Base-by-base conservation (phyloP, 2,797 vertebrate species). In the Anomalospiza imberbis region DNA sequence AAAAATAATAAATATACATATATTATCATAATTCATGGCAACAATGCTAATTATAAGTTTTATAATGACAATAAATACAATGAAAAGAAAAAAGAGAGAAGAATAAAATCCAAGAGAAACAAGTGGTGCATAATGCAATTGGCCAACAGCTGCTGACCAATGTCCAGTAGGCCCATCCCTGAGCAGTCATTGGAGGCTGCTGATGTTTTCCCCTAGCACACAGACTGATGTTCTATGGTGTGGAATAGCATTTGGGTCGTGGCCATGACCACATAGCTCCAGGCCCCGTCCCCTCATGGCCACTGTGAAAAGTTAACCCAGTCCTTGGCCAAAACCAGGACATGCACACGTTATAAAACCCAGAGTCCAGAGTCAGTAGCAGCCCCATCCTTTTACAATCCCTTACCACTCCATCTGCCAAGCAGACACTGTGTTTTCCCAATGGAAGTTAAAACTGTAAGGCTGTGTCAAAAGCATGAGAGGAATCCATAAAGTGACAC, bases 401-500 rank as follows among this genome's bases (percentile, higher is more conserved):
- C 28, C 15, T 63, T 5, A 1, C 14, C 16, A 28, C 28, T 74
- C 45, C 38, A n/a, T 58, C 62, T 95, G 66, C 79, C 90, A 94
- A 84, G 12, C n/a, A 83, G 50, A 42, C 21, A 29, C 5, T 13
- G 4, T 53, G 40, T 81, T 86, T 71, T 81, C 70, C 34, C 44
- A 58, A 12, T 32, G 42, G 36, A 89, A 86, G 17, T 32, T 88
- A 81, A 88, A 94, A 58, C 34, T 61, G n/a, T 38, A 83, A 71
- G 83, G 24, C n/a, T 88, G 53, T 60, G 50, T 77, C 6, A 6
- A 38, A 88, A 65, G 25, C 38, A 54, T 48, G 62, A 90, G 36
- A 93, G 31, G 15, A 79, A 92, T 85, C 51, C 20, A 58, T 78
- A 86, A 28, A 47, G 12, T 88, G 50, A 84, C 72, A 82, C 31